Conservation (phyloP, 2,888 invertebrate species). For the Microplitis manilae region DNA sequence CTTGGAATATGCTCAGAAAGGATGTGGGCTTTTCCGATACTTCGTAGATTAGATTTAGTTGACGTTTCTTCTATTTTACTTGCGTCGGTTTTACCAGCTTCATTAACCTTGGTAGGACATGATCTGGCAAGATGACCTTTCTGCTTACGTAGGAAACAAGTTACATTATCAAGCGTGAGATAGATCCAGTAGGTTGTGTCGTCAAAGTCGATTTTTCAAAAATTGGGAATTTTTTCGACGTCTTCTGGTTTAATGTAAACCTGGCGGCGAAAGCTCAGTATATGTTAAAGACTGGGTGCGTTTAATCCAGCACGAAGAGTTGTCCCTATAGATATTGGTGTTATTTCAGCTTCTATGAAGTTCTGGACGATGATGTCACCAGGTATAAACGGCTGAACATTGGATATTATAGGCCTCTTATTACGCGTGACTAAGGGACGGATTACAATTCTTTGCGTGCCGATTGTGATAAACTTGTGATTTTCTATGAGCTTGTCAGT, state of each 20-base stretch:
- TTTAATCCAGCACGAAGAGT: neutral
- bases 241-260: neutral
- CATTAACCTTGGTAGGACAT: neutral
- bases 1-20: neutral
- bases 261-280: neutral
- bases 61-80: neutral
- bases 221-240: neutral
- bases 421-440: neutral
- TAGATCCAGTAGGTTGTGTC: neutral
- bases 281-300: neutral
- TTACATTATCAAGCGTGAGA: neutral
- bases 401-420: neutral
- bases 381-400: neutral
- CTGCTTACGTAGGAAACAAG: too few relatives aligned
- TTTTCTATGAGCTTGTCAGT: neutral
- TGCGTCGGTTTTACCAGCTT: neutral
- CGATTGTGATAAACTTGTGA: neutral
- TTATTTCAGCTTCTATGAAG: neutral
- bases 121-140: neutral
- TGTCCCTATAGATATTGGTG: neutral
- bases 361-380: neutral
- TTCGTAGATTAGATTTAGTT: too few relatives aligned
- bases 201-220: neutral
- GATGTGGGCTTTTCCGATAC: neutral
- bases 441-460: neutral